Conservation (phyloP, 2,113 vertebrate species). For the Sula dactylatra region DNA sequence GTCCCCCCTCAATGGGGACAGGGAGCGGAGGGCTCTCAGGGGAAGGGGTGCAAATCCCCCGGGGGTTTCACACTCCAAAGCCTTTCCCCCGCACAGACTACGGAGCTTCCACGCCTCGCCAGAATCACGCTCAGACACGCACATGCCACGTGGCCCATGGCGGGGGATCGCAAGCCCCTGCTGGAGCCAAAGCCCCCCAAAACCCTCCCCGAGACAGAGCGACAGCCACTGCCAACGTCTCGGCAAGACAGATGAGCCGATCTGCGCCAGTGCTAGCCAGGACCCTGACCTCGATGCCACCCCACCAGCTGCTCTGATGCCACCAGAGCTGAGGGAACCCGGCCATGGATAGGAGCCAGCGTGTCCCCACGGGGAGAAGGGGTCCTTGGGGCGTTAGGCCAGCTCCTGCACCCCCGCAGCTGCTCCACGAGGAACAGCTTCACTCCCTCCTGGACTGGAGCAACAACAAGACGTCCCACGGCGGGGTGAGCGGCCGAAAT, state of each 20-base stretch:
- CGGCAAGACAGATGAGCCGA: accelerated
- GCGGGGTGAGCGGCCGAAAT: neutral
- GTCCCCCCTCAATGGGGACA: accelerated
- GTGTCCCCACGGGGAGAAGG: accelerated
- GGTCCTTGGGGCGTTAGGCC: neutral
- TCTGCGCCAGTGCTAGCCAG: too few species aligned
- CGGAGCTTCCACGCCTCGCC: neutral
- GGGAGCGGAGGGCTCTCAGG: neutral
- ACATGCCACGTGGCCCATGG: neutral
- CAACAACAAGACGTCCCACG: neutral
- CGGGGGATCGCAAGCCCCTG: neutral
- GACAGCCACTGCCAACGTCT: accelerated
- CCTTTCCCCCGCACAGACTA: neutral
- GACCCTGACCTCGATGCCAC: neutral
- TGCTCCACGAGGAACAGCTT: neutral
- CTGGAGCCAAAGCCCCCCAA: neutral
- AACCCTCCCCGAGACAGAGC: neutral
- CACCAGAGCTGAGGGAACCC: neutral
- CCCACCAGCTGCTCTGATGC: neutral
- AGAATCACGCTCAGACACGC: neutral
- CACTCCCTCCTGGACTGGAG: neutral
- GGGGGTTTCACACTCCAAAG: neutral
- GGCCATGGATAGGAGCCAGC: neutral
- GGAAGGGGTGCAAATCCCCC: neutral
- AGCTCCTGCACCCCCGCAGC: neutral